Conservation (phyloP, 2,888 invertebrate genomes). For the Hypena proboscidalis region DNA sequence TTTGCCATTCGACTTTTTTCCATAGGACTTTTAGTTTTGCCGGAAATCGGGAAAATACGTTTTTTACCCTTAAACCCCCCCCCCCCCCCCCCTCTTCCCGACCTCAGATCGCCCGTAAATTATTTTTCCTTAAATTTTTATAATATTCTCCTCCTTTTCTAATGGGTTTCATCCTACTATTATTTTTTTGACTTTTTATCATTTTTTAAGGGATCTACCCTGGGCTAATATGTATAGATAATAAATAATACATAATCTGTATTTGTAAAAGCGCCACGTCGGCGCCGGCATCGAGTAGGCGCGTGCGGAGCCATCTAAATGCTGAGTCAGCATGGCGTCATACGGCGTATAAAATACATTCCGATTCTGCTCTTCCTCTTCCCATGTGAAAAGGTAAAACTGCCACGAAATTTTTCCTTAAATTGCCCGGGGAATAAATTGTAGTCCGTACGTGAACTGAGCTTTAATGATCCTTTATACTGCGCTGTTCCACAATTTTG, state of each 20-base stretch:
- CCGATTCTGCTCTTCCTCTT: slow-evolving; percentile 64
- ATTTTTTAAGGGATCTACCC: too few species aligned
- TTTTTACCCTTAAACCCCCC: too few species aligned
- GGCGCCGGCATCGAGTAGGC: slow-evolving; percentile 50
- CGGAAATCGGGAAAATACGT: too few species aligned
- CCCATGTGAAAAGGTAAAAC: slow-evolving; percentile 69
- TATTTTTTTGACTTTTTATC: too few species aligned
- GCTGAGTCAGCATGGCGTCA: slow-evolving; percentile 69
- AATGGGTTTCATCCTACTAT: too few species aligned
- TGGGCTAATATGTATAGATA: slow-evolving; percentile 22
- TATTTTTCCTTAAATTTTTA: too few species aligned
- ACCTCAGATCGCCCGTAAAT: too few species aligned
- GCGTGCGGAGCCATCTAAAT: slow-evolving; percentile 46
- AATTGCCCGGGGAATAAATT: slow-evolving; percentile 72
- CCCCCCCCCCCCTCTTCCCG: too few species aligned
- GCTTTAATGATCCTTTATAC: slow-evolving; percentile 58
- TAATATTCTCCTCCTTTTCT: too few species aligned
- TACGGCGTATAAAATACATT: slow-evolving; percentile 66
- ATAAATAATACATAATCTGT: slow-evolving; percentile 38
- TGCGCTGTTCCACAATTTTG: slow-evolving; percentile 50
- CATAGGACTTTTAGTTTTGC: too few species aligned
- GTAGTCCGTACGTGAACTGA: slow-evolving; percentile 70
- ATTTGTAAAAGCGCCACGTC: slow-evolving; percentile 51
- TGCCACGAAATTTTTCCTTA: slow-evolving; percentile 70
- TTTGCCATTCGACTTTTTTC: too few species aligned